Conservation (phyloP, 2,113 vertebrate species). For the Murina feae region DNA sequence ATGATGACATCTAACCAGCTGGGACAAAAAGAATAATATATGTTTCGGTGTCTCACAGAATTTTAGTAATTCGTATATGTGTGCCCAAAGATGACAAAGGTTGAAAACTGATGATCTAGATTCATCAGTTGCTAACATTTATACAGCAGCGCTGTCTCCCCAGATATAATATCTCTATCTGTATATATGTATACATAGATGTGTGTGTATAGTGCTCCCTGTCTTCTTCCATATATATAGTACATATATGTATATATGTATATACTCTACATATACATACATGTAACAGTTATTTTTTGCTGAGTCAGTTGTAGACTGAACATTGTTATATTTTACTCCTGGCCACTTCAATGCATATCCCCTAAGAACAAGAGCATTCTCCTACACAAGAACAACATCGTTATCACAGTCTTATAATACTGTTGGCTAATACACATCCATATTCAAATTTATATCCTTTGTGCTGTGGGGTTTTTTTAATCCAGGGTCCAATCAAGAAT, state of each 20-base stretch:
- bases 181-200: background rate
- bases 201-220: background rate
- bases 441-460: background rate
- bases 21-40: background rate
- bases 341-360: background rate
- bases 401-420: background rate
- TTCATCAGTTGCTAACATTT: background rate
- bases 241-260: too few relatives aligned
- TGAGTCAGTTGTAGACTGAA: background rate
- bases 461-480: background rate
- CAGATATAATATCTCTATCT: background rate
- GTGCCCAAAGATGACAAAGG: background rate
- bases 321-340: background rate
- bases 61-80: background rate
- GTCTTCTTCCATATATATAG: background rate
- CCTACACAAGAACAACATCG: background rate
- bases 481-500: slow-evolving; percentile 19
- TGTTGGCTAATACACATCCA: background rate
- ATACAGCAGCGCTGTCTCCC: background rate
- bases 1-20: background rate
- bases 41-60: background rate
- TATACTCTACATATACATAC: background rate
- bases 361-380: background rate
- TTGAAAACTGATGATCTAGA: background rate
- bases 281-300: background rate